Base-by-base conservation (phyloP, 2,113 vertebrate species). In the Rutilus rutilus region DNA sequence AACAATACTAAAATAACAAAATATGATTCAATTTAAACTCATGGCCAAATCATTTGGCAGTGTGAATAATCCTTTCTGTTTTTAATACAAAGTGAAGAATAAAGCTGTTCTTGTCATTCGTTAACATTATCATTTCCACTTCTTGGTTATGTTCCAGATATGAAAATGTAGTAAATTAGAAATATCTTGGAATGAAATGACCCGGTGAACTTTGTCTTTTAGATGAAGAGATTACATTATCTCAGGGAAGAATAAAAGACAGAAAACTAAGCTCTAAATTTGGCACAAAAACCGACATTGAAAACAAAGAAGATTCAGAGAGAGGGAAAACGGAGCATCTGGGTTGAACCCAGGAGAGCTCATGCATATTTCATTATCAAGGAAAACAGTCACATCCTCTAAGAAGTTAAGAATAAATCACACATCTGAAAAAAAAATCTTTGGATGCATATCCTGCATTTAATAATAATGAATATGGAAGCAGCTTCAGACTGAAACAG, bases 361-460 rank as follows among this genome's bases (percentile, higher is more conserved):
- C 80, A 86, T 88, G 69, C 74, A 89, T 87, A 84, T 87, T 90
- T 86, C 60, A 88, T 88, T 83, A 60, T 74, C 75, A 52, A 65
- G 17, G 30, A 78, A 78, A 80, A 80, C 75, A 83, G 73, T 79
- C 64, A 76, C 65, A 67, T 54, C 85, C 59, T 73, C 39, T 54
- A 80, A 71, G 60, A 77, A 78, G 59, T 57, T 87, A 77, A 85
- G 79, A 82, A 85, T 88, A 85, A 88, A 78, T 73, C 8, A 1
- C 71, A 74, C 59, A 33, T 80, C 27, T 59, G 52, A 52, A 82
- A 88, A 64, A 74, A 64, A 74, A 85, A 64, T 33, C 5, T 74
- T 25, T 73, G 30, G 9, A 45, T 47, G 59, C 27, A 83, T 45
- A 62, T 78, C 39, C 69, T 47, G 59, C 36, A 30, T 81, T 69